Conservation (phyloP, 64 coral and sea anemone genomes). For the Stylophora pistillata region DNA sequence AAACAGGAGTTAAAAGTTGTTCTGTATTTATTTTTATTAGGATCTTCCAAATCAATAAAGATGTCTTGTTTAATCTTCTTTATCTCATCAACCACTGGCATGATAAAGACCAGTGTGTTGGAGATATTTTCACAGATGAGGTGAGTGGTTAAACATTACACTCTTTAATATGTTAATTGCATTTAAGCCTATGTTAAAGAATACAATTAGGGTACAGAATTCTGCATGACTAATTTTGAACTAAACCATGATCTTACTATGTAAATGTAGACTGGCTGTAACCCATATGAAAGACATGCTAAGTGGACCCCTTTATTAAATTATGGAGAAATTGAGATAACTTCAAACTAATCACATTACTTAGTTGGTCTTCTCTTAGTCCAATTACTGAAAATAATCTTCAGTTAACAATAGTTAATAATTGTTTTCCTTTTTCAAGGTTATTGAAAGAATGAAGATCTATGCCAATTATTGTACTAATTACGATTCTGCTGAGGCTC, state of each 20-base stretch:
- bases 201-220: too few species aligned
- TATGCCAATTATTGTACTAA: slow-evolving; percentile 93
- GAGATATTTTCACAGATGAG: slow-evolving; percentile 81
- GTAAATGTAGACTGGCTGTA: too few species aligned
- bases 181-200: background rate
- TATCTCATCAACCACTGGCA: slow-evolving; percentile 85
- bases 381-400: too few species aligned
- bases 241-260: too few species aligned
- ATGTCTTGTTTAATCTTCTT: slow-evolving; percentile 83
- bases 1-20: background rate
- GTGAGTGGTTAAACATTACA: slow-evolving; percentile 5
- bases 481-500: slow-evolving; percentile 76
- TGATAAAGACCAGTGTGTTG: slow-evolving; percentile 59
- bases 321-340: background rate
- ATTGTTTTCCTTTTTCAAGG: slow-evolving; percentile 45
- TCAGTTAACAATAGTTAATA: background rate
- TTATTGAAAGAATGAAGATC: slow-evolving; percentile 57
- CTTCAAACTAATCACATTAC: background rate
- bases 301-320: too few species aligned
- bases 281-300: too few species aligned
- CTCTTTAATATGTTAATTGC: too few species aligned
- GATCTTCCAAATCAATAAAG: slow-evolving; percentile 81
- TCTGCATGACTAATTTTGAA: too few species aligned
- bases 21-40: slow-evolving; percentile 33
- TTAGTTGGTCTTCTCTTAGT: too few species aligned